Conservation (phyloP, 2,888 invertebrate genomes). For the Athalia rosae region DNA sequence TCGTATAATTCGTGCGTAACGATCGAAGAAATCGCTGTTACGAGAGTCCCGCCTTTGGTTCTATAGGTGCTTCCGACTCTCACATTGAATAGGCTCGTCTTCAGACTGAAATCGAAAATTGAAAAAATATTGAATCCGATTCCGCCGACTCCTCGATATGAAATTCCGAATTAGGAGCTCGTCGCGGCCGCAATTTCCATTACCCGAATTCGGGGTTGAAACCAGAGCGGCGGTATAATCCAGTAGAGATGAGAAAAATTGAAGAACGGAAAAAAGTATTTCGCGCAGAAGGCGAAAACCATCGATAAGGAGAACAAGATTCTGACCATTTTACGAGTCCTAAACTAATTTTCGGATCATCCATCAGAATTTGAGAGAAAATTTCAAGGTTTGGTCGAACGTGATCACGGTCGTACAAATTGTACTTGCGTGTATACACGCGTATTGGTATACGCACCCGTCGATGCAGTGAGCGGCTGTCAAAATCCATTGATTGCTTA, state of each 20-base stretch:
- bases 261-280: neutral
- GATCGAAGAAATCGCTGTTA: constrained; percentile 59
- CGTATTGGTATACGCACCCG: constrained; percentile 4
- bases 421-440: no score
- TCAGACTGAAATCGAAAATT: constrained; percentile 27
- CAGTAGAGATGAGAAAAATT: neutral
- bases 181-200: neutral
- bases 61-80: constrained; percentile 58
- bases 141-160: neutral
- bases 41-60: constrained; percentile 51
- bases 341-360: no score
- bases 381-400: no score
- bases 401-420: no score
- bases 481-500: constrained; percentile 53
- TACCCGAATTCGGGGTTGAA: no score
- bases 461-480: constrained; percentile 58
- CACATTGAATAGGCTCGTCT: constrained; percentile 51
- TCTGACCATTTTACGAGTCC: no score
- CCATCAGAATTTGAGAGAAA: no score
- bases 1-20: constrained; percentile 68
- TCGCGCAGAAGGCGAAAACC: no score
- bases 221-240: no score
- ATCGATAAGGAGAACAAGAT: no score
- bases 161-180: neutral
- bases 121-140: neutral